Conservation (phyloP, 2,113 vertebrate genomes). For the Aegypius monachus region DNA sequence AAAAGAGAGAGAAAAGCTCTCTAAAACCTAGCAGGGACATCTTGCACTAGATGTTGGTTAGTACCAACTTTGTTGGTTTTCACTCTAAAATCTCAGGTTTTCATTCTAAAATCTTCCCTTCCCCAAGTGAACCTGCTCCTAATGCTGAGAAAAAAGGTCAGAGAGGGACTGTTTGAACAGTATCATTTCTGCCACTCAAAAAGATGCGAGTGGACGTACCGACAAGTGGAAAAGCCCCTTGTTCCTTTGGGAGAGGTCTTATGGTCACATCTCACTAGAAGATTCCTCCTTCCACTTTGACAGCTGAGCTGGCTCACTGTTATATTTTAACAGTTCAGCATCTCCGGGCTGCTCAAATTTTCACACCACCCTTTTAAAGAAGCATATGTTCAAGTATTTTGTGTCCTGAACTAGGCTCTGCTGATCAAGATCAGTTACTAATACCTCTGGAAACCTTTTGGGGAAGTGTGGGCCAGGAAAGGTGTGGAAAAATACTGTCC, state of each 20-base stretch:
- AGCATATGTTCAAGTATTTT: neutral
- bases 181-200: neutral
- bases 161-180: neutral
- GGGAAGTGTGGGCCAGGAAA: neutral
- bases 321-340: neutral
- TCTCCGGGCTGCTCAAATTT: neutral
- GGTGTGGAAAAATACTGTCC: neutral
- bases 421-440: neutral
- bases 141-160: neutral
- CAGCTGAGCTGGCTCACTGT: neutral
- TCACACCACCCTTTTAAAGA: neutral
- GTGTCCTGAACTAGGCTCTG: neutral
- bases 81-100: neutral
- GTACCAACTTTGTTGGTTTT: neutral
- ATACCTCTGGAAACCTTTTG: neutral
- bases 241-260: neutral
- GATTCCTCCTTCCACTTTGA: neutral
- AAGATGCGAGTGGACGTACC: neutral
- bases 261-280: neutral
- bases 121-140: neutral
- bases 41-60: neutral
- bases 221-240: neutral
- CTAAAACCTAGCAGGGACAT: neutral
- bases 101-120: no score
- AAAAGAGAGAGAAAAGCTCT: neutral